These are phyloP conservation scores for Lasioglossum albipes DNA, from an alignment of 1,140 invertebrate species.

Conservation along the genomic window DNA sequence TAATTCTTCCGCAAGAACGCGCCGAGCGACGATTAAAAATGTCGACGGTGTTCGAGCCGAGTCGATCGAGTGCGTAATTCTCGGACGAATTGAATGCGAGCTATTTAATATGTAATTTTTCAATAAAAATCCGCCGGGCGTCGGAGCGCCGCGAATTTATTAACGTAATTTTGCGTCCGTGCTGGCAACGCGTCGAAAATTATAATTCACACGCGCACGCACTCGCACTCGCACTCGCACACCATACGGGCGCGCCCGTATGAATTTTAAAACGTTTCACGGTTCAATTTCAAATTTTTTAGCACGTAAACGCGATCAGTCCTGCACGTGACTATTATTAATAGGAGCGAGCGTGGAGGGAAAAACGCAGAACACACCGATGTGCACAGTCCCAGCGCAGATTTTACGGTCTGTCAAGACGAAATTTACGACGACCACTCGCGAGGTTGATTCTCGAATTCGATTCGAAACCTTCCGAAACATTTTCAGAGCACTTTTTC, in stretches of 20 bases:
- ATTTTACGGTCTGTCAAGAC: conserved; percentile 32
- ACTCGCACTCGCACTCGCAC: background rate
- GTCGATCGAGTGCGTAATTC: background rate
- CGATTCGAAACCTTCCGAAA: no score
- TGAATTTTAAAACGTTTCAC: conserved; percentile 25
- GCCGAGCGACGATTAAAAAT: background rate
- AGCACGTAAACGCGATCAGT: conserved; percentile 33
- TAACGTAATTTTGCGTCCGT: background rate
- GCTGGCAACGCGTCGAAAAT: conserved; percentile 14
- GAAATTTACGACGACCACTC: conserved; percentile 1
- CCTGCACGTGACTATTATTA: conserved; percentile 33
- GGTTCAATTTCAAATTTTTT: conserved; percentile 28
- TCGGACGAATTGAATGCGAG: background rate
- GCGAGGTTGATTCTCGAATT: no score
- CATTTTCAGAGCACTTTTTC: no score
- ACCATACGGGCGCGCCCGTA: background rate
- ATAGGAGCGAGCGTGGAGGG: background rate
- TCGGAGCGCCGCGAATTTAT: background rate
- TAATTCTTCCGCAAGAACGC: background rate
- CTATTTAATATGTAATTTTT: conserved; percentile 2
- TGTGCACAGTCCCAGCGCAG: background rate
- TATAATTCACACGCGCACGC: conserved; percentile 15
- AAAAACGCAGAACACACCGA: background rate
- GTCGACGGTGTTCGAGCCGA: background rate
- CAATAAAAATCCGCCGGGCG: background rate